Evolutionary conservation across 2,113 vertebrate species (phyloP).

Genomic region (Microcebus lehilahytsara): DNA sequence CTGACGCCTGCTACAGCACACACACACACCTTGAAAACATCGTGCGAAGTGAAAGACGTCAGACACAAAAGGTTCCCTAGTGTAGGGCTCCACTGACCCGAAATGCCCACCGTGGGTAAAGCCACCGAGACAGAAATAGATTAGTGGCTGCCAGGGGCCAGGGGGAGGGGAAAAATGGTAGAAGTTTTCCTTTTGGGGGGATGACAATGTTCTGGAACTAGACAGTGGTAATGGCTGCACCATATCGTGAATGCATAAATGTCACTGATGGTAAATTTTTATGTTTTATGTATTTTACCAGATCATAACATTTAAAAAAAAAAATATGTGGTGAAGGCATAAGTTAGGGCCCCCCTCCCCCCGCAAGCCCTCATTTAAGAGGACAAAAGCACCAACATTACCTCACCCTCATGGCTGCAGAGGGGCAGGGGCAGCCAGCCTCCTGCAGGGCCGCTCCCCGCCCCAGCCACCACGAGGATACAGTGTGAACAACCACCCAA

Average conservation of each 20-base stretch:
- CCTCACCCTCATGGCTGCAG: accelerated
- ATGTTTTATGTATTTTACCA: not conserved
- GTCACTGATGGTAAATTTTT: not conserved
- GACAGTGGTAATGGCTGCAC: not conserved
- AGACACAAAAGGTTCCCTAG: not conserved
- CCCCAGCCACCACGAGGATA: not conserved
- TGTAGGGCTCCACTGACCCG: not conserved
- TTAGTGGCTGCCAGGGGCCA: not conserved
- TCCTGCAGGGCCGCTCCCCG: not conserved
- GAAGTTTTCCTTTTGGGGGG: not conserved
- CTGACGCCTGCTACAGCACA: accelerated
- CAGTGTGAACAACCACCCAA: not conserved
- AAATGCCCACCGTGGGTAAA: not conserved
- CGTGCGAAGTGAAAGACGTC: not conserved
- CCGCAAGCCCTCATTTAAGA: not conserved
- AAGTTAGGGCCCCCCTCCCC: not conserved
- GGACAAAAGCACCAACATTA: not conserved
- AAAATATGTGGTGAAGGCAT: not conserved
- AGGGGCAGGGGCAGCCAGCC: not conserved
- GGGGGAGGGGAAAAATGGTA: no score
- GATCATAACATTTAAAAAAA: not conserved
- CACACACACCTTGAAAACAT: not conserved
- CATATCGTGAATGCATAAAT: not conserved
- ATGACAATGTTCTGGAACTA: not conserved
- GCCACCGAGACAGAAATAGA: not conserved